phyloP scores from a whole-genome alignment of 2,888 invertebrate species.

The Catocala nupta region DNA sequence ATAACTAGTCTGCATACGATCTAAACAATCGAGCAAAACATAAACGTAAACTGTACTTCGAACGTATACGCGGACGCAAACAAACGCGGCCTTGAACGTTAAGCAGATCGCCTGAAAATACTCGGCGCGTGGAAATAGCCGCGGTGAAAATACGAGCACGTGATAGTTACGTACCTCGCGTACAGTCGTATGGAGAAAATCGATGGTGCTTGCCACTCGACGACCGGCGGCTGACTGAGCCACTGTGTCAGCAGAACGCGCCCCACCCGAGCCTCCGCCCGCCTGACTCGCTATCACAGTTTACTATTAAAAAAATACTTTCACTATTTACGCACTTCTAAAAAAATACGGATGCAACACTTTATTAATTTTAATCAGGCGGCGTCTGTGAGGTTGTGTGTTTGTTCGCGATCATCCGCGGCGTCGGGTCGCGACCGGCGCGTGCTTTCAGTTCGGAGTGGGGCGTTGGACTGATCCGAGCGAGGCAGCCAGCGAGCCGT shows the following conservation, averaged over 20 bases:
- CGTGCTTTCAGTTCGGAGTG: conserved; percentile 74
- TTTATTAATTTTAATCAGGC: conserved; percentile 69
- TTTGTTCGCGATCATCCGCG: conserved; percentile 70
- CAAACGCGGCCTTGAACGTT: conserved; percentile 84
- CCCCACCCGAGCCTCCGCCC: conserved; percentile 82
- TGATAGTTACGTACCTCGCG: conserved; percentile 84
- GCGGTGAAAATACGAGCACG: conserved; percentile 83
- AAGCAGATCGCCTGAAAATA: conserved; percentile 83
- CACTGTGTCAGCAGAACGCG: conserved; percentile 87
- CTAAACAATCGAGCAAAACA: conserved; percentile 69
- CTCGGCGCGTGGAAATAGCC: conserved; percentile 83
- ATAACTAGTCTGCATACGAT: conserved; percentile 56
- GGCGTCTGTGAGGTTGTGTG: conserved; percentile 66
- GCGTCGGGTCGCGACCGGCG: conserved; percentile 66
- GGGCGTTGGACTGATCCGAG: conserved; percentile 79
- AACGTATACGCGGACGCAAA: conserved; percentile 78
- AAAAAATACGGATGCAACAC: conserved; percentile 69
- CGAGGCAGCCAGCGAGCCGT: conserved; percentile 68
- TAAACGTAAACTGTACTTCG: conserved; percentile 61
- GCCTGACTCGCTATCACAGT: conserved; percentile 79
- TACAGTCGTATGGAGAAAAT: conserved; percentile 82
- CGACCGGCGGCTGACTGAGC: conserved; percentile 87
- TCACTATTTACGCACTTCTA: conserved; percentile 73
- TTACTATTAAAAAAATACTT: conserved; percentile 69
- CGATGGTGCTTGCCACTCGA: conserved; percentile 86